These are phyloP conservation scores for Ephialtes manifestator DNA, from an alignment of 2,888 invertebrate genomes.

Conservation along the genomic window DNA sequence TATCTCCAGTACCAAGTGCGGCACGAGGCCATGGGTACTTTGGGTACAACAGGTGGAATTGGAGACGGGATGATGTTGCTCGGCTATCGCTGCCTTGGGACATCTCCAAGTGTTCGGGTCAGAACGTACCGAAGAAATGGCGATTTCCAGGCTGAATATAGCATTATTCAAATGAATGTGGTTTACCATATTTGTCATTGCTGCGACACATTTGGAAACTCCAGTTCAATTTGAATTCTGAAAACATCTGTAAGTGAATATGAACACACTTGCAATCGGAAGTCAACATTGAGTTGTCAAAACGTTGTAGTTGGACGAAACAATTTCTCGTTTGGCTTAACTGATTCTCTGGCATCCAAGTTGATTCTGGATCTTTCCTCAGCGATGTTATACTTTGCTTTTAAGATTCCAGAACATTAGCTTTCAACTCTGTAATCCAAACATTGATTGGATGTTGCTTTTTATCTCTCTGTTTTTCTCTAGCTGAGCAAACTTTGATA, in stretches of 20 bases:
- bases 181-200: not conserved
- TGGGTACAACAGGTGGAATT: slow-evolving; percentile 62
- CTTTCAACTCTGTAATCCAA: not conserved
- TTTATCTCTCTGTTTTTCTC: not conserved
- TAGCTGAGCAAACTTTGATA: not conserved
- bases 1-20: slow-evolving; percentile 22
- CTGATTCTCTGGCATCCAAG: too few species aligned
- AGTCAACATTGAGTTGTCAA: too few species aligned
- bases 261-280: not conserved
- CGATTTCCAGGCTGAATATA: not conserved
- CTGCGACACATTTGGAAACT: not conserved
- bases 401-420: not conserved
- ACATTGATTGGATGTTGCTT: not conserved
- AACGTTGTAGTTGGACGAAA: too few species aligned
- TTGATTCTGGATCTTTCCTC: too few species aligned
- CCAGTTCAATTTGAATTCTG: not conserved
- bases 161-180: not conserved
- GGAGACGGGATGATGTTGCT: slow-evolving; percentile 26
- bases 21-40: slow-evolving; percentile 26
- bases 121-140: not conserved
- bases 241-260: not conserved
- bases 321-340: too few species aligned
- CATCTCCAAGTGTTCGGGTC: slow-evolving; percentile 15
- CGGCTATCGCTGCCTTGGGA: slow-evolving; percentile 16
- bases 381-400: not conserved